Base-by-base conservation (phyloP, 2,797 vertebrate genomes). In the Cirrhinus molitorella region DNA sequence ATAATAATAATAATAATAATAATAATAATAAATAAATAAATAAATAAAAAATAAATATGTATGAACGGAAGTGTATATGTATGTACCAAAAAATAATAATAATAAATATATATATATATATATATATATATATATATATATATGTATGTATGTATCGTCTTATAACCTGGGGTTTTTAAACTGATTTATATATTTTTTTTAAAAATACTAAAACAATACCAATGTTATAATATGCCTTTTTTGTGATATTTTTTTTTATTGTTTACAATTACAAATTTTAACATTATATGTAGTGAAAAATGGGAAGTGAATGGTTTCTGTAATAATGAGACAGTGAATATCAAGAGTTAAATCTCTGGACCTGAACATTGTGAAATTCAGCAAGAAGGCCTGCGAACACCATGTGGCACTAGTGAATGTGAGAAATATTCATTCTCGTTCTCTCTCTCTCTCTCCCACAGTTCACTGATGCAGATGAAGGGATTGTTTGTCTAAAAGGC, bases 401-500 rank as follows among this genome's bases (percentile, higher is more conserved):
- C 83, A 79, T 80, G 83, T 80, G 78, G 83, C 55, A 53, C 49
- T 65, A 79, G 43, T 73, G 43, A 77, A 83, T 83, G 81, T 83
- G 81, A 83, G 73, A 83, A 83, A 68, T 83, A 53, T 80, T 74
- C 55, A 43, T 63, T 72, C 34, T 79, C 10, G 14, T 13, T 81
- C 43, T 45, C 55, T 43, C 55, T 66, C 19, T 83, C 76, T 28
- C 28, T 57, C 43, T 73, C 40, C 23, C 66, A 31, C 83, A 53
- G 77, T 83, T 61, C 43, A 61, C 75, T 75, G 78, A 79, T 78
- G 83, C 66, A 94, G 82, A 87, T 84, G 86, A 86, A 68, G 81
- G 83, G 93, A 93, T 94, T 96, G 95, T 97, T 97, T 96, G 93
- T 94, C 93, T 92, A 93, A 95, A 95, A 93, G 94, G 94, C 94